phyloP scores from a whole-genome alignment of 2,888 invertebrate species.

The Taphrorychus bicolor region DNA sequence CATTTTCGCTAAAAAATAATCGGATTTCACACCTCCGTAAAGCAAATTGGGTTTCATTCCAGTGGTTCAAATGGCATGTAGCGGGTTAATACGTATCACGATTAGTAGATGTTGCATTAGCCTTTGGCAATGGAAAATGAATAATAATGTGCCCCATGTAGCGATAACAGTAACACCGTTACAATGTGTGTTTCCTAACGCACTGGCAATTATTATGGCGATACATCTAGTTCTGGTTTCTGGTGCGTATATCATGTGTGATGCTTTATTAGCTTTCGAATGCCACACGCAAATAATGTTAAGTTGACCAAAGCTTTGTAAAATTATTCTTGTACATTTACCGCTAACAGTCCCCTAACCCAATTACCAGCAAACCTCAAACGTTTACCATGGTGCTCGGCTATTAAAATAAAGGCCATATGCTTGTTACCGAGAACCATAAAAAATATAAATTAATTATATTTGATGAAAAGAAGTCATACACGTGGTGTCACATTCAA shows the following conservation, averaged over 20 bases:
- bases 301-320: constrained; percentile 40
- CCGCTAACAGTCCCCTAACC: constrained; percentile 35
- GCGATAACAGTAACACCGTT: constrained; percentile 11
- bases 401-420: too few species aligned
- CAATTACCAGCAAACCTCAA: constrained; percentile 28
- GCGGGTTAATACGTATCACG: neutral
- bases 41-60: neutral
- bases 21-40: too few species aligned
- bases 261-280: constrained; percentile 41
- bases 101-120: constrained; percentile 1
- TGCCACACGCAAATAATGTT: constrained; percentile 42
- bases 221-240: constrained; percentile 24
- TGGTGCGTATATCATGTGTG: constrained; percentile 28
- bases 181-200: constrained; percentile 28
- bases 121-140: constrained; percentile 2
- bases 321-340: constrained; percentile 40
- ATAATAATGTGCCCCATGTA: neutral
- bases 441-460: neutral
- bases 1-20: too few species aligned
- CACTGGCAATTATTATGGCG: constrained; percentile 32
- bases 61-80: neutral
- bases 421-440: too few species aligned
- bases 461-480: neutral
- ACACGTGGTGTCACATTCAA: neutral
- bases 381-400: too few species aligned